Evolutionary conservation across 2,888 invertebrate genomes (phyloP), one percentile per base, ranked within the genome.

Genomic region (Spilarctia lutea): DNA sequence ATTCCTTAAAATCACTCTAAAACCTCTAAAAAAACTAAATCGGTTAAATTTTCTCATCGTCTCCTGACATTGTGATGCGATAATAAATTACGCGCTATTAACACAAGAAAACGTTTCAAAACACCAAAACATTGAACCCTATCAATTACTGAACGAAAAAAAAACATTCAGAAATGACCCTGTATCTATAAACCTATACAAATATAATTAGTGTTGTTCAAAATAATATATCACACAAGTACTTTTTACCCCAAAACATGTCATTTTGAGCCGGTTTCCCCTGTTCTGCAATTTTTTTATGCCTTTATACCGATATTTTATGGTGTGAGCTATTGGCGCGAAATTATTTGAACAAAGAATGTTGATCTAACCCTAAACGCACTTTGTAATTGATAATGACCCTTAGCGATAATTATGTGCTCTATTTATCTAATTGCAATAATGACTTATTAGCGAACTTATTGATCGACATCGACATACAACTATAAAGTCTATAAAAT

Each of bases 121-220:
- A 89, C 76, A 80, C 80, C 86, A 89, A 89, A 90, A 90, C 87
- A 91, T 81, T 78, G 81, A 89, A 88, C 91, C 91, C 91, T 90
- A 88, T 90, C 82, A 88, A 84, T 90, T 87, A 88, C 89, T 78
- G 80, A 82, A 87, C 84, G 85, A 89, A 90, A 90, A 88, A 86
- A 82, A 83, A 87, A 88, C 82, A 81, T 66, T 71, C 65, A 33
- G 27, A 90, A 90, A 91, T 91, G 87, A 90, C 90, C 90, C 88
- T 86, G 81, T 85, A 87, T 87, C 87, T 82, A 86, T 88, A 90
- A 88, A 90, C 87, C 91, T 85, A 95, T 95, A 95, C 96, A 94
- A 95, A 93, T 88, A 93, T 94, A 95, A 96, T 96, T 95, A 95
- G 94, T 92, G 90, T 92, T 91, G 91, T 92, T 85, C 85, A 86